phyloP scores from a whole-genome alignment of 2,113 vertebrate genomes.

The Sclerurus mexicanus region DNA sequence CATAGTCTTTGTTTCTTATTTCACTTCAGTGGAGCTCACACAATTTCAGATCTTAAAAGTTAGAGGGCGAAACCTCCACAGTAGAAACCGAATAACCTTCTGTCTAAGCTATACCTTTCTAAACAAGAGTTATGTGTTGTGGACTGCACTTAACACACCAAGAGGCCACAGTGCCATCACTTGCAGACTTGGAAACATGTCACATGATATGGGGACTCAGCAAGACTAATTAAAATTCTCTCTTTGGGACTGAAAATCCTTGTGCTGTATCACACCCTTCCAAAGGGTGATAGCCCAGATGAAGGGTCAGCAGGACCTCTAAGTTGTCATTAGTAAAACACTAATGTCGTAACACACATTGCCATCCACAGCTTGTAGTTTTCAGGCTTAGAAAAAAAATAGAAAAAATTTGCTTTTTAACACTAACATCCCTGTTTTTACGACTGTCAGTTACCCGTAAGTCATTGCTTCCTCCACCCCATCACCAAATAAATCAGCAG shows the following conservation, averaged over 20 bases:
- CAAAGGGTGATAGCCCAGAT: not conserved
- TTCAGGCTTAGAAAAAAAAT: not conserved
- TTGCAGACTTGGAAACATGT: not conserved
- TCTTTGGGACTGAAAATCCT: slow-evolving; percentile 16
- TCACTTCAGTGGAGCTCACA: not conserved
- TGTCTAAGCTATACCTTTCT: not conserved
- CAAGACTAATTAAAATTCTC: not conserved
- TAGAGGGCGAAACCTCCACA: not conserved
- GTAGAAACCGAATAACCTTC: not conserved
- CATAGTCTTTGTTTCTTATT: not conserved
- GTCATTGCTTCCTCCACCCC: slow-evolving; percentile 27
- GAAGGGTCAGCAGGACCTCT: not conserved
- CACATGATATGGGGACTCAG: accelerated
- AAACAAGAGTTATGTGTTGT: not conserved
- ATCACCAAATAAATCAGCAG: slow-evolving; percentile 61
- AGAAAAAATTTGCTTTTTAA: slow-evolving; percentile 34
- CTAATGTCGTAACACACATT: not conserved
- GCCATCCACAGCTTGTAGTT: not conserved
- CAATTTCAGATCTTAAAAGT: not conserved
- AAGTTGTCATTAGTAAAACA: not conserved
- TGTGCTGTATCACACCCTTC: not conserved
- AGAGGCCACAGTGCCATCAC: not conserved
- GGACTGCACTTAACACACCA: not conserved
- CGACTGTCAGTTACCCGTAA: not conserved
- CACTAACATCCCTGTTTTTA: slow-evolving; percentile 44